Evolutionary conservation across 2,797 vertebrate genomes (phyloP), one percentile per base, ranked within the genome.

Genomic region (Mormyrus proboscirostris): DNA sequence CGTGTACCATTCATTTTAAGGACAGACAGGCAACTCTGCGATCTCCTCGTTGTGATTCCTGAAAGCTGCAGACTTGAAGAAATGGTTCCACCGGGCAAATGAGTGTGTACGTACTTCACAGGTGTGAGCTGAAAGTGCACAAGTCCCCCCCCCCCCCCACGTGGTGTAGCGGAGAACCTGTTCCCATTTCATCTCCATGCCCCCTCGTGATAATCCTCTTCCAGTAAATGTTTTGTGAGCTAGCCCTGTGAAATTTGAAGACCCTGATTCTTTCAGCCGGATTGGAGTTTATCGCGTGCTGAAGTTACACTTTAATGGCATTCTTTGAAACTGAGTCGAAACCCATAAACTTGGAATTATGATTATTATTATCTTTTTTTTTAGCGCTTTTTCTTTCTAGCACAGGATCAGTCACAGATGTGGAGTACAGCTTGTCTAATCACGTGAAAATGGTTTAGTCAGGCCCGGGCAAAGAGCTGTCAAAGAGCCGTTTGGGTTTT

Each of bases 261-360:
- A 57, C 38, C 19, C 53, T 44, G 88, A 86, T 87, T 87, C 47
- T 47, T 69, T n/a, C 22, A 50, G 55, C 79, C 7, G 57, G 51
- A 94, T 92, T 94, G 93, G 91, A 87, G 89, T 94, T 92, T 79
- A 90, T 69, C 82, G 89, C 87, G 53, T 89, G 85, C 76, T 93
- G 22, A 33, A 91, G 90, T 90, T 90, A 88, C 89, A 83, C 33
- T 90, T 88, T 90, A 87, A 91, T 90, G 47, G 25, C 86, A 57
- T 88, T 88, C 90, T 92, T 91, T 91, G 90, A 91, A 92, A 82
- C 76, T 91, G 91, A 89, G 88, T 89, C 86, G 88, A 86, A 87
- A 25, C 57, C 86, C 88, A 91, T 93, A 90, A 90, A 91, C 69
- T 19, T 44, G 38, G 73, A 79, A 79, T 79, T 79, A 88, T 90